Evolutionary conservation across 1,140 invertebrate species (phyloP).

Genomic region (Drosophila leontia): DNA sequence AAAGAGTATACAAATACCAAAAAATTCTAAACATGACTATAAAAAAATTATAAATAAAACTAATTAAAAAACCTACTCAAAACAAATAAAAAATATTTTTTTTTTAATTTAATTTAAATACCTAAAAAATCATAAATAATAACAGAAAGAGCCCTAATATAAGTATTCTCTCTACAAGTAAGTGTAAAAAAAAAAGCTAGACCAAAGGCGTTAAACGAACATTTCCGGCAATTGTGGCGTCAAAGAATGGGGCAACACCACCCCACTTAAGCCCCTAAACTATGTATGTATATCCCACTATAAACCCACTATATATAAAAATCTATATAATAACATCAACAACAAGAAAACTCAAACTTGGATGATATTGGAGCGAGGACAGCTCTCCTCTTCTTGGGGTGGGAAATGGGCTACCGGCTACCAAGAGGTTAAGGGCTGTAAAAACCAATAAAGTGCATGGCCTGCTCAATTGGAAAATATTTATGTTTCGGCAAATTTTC

Average conservation of each 20-base stretch:
- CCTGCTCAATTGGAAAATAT: conserved; percentile 60
- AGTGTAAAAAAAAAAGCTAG: conserved; percentile 7
- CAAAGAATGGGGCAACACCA: conserved; percentile 8
- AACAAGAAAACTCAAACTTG: conserved; percentile 10
- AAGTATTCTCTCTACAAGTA: neutral
- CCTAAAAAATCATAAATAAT: neutral
- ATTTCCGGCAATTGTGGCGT: conserved; percentile 38
- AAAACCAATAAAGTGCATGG: conserved; percentile 77
- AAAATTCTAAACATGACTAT: neutral
- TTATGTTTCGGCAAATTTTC: conserved; percentile 35
- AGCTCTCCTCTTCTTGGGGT: neutral
- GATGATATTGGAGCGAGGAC: conserved; percentile 6
- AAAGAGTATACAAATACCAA: neutral
- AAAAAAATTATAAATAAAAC: neutral
- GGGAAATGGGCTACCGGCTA: conserved; percentile 3
- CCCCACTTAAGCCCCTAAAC: conserved; percentile 1
- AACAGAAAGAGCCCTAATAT: neutral
- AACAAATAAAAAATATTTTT: too few species aligned
- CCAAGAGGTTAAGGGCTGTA: conserved; percentile 30
- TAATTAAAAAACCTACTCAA: neutral
- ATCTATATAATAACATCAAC: neutral
- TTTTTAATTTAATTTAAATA: too few species aligned
- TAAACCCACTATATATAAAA: neutral
- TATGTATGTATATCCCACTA: neutral
- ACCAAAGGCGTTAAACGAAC: conserved; percentile 34